These are phyloP conservation scores for Cephonodes hylas DNA, from an alignment of 2,888 invertebrate genomes.

Conservation along the genomic window DNA sequence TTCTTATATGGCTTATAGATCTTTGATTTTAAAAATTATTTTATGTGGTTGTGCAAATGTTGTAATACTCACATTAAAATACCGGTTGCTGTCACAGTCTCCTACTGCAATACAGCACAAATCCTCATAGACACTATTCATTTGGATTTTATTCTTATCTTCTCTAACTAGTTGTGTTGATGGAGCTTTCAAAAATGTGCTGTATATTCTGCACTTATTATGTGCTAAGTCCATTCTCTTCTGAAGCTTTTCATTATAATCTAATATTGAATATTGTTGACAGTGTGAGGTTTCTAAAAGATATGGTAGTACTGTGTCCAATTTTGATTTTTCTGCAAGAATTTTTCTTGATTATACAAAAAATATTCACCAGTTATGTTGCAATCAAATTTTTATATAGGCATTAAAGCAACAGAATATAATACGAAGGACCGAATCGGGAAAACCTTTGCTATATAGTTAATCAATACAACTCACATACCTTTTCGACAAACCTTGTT, in stretches of 20 bases:
- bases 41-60: background rate
- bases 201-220: constrained; percentile 55
- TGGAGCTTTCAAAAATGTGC: constrained; percentile 54
- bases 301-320: constrained; percentile 44
- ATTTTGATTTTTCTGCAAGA: constrained; percentile 46
- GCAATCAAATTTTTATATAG: too few relatives aligned
- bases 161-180: constrained; percentile 32
- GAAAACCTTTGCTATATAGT: too few relatives aligned
- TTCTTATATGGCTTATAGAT: too few relatives aligned
- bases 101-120: constrained; percentile 45
- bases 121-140: constrained; percentile 49
- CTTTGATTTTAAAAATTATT: background rate
- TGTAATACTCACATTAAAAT: constrained; percentile 49
- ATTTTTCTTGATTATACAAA: background rate
- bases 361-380: too few relatives aligned
- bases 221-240: constrained; percentile 42
- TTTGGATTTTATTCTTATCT: constrained; percentile 25
- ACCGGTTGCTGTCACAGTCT: constrained; percentile 30
- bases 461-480: too few relatives aligned
- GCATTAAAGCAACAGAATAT: too few relatives aligned
- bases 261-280: constrained; percentile 49
- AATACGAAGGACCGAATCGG: too few relatives aligned
- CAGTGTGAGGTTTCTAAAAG: constrained; percentile 45
- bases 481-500: constrained; percentile 40
- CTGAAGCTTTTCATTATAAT: constrained; percentile 62